These are phyloP conservation scores for Drosophila grimshawi DNA, from an alignment of 1,140 invertebrate genomes.

Conservation along the genomic window DNA sequence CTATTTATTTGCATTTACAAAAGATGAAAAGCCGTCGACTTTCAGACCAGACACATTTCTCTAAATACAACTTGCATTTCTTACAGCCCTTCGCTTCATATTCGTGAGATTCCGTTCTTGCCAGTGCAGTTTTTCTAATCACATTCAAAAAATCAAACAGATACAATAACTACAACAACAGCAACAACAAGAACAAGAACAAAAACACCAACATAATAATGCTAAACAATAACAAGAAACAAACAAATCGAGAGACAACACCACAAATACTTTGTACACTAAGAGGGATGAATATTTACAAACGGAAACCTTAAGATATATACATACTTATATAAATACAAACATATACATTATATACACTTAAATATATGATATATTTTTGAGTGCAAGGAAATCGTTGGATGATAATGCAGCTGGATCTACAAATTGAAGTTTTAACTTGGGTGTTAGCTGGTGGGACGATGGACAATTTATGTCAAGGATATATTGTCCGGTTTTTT, in stretches of 20 bases:
- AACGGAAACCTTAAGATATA: constrained; percentile 62
- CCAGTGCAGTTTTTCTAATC: constrained; percentile 81
- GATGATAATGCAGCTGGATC: constrained; percentile 63
- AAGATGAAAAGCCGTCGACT: constrained; percentile 1
- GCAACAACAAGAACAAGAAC: constrained; percentile 43
- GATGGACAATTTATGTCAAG: constrained; percentile 53
- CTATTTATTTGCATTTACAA: constrained; percentile 51
- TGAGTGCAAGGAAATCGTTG: constrained; percentile 71
- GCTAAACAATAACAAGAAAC: constrained; percentile 35
- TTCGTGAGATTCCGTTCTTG: constrained; percentile 80
- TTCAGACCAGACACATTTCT: constrained; percentile 32
- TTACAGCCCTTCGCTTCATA: constrained; percentile 82
- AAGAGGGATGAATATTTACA: constrained; percentile 73
- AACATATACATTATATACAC: constrained; percentile 54
- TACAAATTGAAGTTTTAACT: constrained; percentile 73
- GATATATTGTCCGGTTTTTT: constrained; percentile 52
- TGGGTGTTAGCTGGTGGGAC: constrained; percentile 54
- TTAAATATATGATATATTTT: constrained; percentile 69
- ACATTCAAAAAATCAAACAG: constrained; percentile 53
- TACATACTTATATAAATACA: constrained; percentile 59
- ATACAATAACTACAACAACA: constrained; percentile 48
- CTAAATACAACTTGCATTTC: constrained; percentile 74
- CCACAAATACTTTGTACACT: constrained; percentile 68
- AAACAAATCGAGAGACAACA: constrained; percentile 33
- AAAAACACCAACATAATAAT: constrained; percentile 46